Percentiles rank a stretch among this genome's conserved stretches.
These are phyloP conservation scores for Parauchenoglanis punctatus DNA, from an alignment of 2,797 vertebrate genomes.

Conservation along the genomic window DNA sequence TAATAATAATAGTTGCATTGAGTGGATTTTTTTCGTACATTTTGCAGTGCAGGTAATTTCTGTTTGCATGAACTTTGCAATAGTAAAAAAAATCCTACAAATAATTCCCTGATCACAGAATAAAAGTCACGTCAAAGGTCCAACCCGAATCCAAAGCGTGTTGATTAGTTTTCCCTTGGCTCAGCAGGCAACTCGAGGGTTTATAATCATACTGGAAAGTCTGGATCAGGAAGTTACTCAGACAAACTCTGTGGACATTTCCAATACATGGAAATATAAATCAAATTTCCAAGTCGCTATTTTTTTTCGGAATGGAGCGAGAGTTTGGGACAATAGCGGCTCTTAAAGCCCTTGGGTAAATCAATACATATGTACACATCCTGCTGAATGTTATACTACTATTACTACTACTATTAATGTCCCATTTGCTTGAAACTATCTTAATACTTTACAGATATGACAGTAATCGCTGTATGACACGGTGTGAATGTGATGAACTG, in stretches of 20 bases:
- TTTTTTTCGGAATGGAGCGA: slow-evolving; percentile 65
- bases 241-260: background rate
- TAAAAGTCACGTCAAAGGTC: slow-evolving; percentile 33
- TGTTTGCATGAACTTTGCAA: background rate
- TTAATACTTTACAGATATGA: slow-evolving; percentile 66
- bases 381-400: background rate
- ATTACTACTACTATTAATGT: background rate
- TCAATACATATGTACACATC: background rate
- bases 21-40: background rate
- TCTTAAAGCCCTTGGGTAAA: slow-evolving; percentile 69
- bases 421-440: background rate
- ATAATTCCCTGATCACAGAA: background rate
- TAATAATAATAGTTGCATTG: background rate
- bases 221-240: slow-evolving; percentile 7
- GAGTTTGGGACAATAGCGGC: slow-evolving; percentile 54
- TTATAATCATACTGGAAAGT: background rate
- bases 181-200: no score
- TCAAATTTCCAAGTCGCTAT: no score
- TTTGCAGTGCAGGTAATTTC: background rate
- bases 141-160: background rate
- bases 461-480: slow-evolving; percentile 57
- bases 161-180: slow-evolving; percentile 33
- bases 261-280: background rate
- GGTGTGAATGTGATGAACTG: slow-evolving; percentile 75
- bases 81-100: background rate